Percentiles rank a stretch among this genome's conserved stretches.
Evolutionary conservation across 2,797 vertebrate genomes (phyloP).

Genomic region (Pipistrellus kuhlii): DNA sequence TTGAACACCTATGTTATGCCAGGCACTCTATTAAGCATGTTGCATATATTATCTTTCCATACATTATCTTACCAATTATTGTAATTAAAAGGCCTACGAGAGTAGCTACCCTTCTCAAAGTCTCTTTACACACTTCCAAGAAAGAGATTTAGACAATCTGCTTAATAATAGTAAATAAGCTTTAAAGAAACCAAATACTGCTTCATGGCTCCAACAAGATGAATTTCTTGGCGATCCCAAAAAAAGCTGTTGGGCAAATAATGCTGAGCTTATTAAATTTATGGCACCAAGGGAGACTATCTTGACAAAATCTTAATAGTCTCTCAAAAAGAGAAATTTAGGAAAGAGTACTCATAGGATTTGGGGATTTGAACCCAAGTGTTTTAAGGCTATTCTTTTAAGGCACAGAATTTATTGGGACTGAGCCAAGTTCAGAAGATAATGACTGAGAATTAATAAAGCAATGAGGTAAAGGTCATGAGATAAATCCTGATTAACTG

Average conservation of each 20-base stretch:
- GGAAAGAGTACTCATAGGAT: background rate
- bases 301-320: background rate
- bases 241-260: constrained; percentile 47
- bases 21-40: constrained; percentile 50
- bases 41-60: constrained; percentile 47
- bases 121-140: constrained; percentile 45
- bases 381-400: background rate
- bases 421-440: background rate
- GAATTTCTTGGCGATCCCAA: background rate
- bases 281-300: background rate
- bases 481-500: background rate
- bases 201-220: constrained; percentile 1
- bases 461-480: background rate
- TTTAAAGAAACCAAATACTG: constrained; percentile 33
- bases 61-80: constrained; percentile 44
- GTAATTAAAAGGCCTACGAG: constrained; percentile 46
- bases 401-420: background rate
- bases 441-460: background rate
- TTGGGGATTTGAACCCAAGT: background rate
- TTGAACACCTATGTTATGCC: background rate
- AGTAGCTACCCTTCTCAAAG: constrained; percentile 49
- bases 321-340: constrained; percentile 13
- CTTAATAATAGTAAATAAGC: constrained; percentile 32
- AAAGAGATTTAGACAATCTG: constrained; percentile 50
- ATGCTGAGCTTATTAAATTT: constrained; percentile 15